Conservation (phyloP, 2,888 invertebrate genomes). For the Acrocyrtus sp. region DNA sequence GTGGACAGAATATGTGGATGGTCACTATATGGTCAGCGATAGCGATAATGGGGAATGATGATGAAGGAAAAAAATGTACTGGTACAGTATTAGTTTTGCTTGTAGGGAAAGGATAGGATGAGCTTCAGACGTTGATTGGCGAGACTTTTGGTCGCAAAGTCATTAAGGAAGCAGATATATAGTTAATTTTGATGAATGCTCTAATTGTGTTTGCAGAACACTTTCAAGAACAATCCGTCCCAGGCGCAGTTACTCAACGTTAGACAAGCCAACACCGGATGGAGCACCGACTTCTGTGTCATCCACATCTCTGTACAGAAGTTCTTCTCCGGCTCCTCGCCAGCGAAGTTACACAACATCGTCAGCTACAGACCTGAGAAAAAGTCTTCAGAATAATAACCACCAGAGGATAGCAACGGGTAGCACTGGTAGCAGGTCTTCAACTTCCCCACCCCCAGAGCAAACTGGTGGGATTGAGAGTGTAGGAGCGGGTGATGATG, state of each 20-base stretch:
- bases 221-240: slow-evolving; percentile 58
- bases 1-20: no score
- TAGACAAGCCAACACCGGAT: slow-evolving; percentile 54
- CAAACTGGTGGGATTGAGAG: slow-evolving; percentile 7
- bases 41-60: no score
- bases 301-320: slow-evolving; percentile 27
- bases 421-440: slow-evolving; percentile 41
- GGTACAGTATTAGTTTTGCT: no score
- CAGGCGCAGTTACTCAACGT: slow-evolving; percentile 58
- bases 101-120: no score
- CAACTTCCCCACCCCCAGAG: slow-evolving; percentile 38
- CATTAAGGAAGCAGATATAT: no score
- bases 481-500: neutral
- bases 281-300: slow-evolving; percentile 22
- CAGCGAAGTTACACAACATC: slow-evolving; percentile 47
- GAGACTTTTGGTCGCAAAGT: no score
- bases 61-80: no score
- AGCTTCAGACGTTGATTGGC: no score
- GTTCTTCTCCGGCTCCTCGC: slow-evolving; percentile 42
- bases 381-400: slow-evolving; percentile 45
- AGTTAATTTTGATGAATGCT: no score
- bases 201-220: slow-evolving; percentile 38
- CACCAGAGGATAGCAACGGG: slow-evolving; percentile 14
- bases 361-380: slow-evolving; percentile 38
- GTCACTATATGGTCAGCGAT: no score